Conservation (phyloP, 2,797 vertebrate species). For the Pseudochaenichthys georgianus region DNA sequence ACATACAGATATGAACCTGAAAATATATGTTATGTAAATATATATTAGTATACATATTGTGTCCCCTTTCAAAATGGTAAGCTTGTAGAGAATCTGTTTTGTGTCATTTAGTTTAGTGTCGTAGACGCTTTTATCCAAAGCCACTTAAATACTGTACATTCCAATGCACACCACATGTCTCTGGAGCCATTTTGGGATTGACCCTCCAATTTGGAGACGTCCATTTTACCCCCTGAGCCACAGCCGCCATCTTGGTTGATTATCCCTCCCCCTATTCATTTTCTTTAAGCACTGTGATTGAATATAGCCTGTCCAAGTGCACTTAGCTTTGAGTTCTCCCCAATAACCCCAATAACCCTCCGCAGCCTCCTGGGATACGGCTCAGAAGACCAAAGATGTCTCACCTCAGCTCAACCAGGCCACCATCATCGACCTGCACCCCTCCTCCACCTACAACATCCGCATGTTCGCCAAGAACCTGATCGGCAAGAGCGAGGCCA, state of each 20-base stretch:
- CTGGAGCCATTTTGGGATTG: too few species aligned
- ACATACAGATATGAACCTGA: too few species aligned
- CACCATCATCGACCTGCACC: conserved; percentile 98
- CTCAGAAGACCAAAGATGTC: conserved; percentile 98
- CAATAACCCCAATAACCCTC: conserved; percentile 58
- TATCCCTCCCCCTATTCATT: conserved; percentile 26
- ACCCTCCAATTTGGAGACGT: too few species aligned
- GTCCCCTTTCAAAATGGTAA: too few species aligned
- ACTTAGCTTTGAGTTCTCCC: conserved; percentile 58
- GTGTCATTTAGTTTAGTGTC: too few species aligned
- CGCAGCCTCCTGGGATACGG: conserved; percentile 96
- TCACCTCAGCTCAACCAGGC: conserved; percentile 98
- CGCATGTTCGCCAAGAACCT: conserved; percentile 99
- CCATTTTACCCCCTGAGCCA: too few species aligned
- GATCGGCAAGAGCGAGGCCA: conserved; percentile 97
- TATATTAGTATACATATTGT: too few species aligned
- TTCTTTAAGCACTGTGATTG: conserved; percentile 34
- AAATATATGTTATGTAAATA: too few species aligned
- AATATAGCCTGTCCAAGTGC: conserved; percentile 45
- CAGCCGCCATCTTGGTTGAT: conserved; percentile 11
- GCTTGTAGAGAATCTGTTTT: neutral
- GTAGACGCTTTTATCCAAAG: too few species aligned
- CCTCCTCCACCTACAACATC: conserved; percentile 98
- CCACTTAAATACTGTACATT: too few species aligned
- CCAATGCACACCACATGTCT: too few species aligned